These are phyloP conservation scores for Bimastos eiseni DNA, from an alignment of 2,888 invertebrate genomes.

Conservation along the genomic window DNA sequence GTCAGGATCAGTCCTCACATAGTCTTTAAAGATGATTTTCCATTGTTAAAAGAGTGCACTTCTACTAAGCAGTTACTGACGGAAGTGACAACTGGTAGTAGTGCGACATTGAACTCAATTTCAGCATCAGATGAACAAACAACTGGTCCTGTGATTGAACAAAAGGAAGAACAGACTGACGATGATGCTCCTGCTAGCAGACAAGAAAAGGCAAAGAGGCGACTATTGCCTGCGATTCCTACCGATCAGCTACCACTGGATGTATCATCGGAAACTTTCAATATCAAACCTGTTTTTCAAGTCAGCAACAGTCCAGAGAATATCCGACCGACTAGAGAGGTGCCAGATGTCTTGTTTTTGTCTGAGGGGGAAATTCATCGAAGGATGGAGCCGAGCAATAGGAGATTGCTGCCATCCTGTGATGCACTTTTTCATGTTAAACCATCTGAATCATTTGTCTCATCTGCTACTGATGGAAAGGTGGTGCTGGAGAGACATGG, in stretches of 20 bases:
- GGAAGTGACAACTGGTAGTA: background rate
- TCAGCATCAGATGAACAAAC: background rate
- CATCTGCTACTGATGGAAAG: background rate
- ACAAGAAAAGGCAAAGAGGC: background rate
- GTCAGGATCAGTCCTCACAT: slow-evolving; percentile 44
- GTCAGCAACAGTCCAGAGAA: background rate
- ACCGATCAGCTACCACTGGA: background rate
- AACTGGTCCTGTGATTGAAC: background rate
- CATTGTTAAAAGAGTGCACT: background rate
- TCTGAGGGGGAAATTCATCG: background rate
- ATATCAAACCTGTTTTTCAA: background rate
- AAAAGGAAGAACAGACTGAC: background rate
- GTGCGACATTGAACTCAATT: background rate
- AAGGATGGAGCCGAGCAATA: background rate
- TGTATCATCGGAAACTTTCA: background rate
- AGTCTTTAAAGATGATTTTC: slow-evolving; percentile 33
- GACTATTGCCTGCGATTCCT: background rate
- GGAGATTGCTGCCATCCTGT: slow-evolving; percentile 13
- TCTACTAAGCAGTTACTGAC: background rate
- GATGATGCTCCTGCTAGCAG: background rate
- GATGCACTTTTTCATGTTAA: background rate
- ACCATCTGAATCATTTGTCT: background rate
- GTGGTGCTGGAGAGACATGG: background rate
- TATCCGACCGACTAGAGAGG: background rate
- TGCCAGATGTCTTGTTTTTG: background rate